Percentiles rank a stretch among this genome's conserved stretches.
Evolutionary conservation across 2,113 vertebrate genomes (phyloP).

Genomic region (Columbina picui): DNA sequence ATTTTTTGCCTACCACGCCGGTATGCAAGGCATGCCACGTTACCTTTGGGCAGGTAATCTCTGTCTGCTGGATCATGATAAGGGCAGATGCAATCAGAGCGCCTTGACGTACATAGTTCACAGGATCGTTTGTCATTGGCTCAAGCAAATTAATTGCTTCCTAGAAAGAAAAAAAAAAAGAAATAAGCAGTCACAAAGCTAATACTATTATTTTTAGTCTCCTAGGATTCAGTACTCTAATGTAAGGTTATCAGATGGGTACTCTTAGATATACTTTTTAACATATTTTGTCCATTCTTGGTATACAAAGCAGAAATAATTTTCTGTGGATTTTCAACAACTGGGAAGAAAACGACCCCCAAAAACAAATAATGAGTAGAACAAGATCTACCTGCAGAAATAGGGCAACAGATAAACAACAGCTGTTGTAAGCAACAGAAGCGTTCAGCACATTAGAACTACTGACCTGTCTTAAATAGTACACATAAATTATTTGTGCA

Average conservation of each 20-base stretch:
- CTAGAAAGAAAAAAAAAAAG: slow-evolving; percentile 68
- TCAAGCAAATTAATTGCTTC: slow-evolving; percentile 98
- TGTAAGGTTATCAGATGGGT: not conserved
- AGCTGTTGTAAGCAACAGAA: not conserved
- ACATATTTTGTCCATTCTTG: not conserved
- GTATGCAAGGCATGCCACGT: not conserved
- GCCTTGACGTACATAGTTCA: slow-evolving; percentile 97
- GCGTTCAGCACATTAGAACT: not conserved
- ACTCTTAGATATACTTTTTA: not conserved
- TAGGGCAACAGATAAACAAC: not conserved
- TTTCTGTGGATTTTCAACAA: not conserved
- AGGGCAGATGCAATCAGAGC: slow-evolving; percentile 96
- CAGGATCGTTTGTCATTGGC: slow-evolving; percentile 98
- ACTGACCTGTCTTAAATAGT: not conserved
- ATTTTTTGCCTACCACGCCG: not conserved
- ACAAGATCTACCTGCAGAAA: not conserved
- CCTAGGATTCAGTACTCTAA: not conserved
- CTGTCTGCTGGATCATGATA: slow-evolving; percentile 98
- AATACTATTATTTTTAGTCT: not conserved
- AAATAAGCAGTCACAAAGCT: not conserved
- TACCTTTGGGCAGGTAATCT: slow-evolving; percentile 98
- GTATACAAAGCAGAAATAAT: not conserved
- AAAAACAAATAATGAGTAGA: not conserved
- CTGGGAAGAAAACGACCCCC: not conserved
- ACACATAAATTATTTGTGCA: not conserved